Conservation (phyloP, 2,888 invertebrate genomes). For the Drosophila paramelanica region DNA sequence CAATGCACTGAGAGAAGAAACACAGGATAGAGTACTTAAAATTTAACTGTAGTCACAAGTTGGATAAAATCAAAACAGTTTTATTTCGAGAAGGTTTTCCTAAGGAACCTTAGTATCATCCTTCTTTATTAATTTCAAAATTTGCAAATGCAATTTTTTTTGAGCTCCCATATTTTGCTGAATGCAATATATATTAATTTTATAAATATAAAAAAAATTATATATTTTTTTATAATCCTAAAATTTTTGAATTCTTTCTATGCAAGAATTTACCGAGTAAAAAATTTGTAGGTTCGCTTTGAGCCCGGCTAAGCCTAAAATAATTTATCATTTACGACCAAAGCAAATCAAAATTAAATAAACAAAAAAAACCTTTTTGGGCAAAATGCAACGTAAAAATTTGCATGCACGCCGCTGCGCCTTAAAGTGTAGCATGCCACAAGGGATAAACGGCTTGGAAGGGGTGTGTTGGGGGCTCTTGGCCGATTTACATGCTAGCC, state of each 20-base stretch:
- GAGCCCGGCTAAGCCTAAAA: conserved; percentile 36
- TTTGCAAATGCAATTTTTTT: no score
- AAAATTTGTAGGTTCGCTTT: conserved; percentile 4
- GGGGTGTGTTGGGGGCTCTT: background rate
- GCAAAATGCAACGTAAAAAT: conserved; percentile 33
- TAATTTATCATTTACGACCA: conserved; percentile 53
- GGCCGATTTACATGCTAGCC: background rate
- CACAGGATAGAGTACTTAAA: background rate
- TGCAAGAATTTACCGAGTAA: background rate
- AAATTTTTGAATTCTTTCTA: no score
- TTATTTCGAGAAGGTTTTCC: no score
- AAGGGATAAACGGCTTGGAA: background rate
- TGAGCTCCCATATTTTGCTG: no score
- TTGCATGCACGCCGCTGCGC: conserved; percentile 46
- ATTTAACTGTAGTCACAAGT: no score
- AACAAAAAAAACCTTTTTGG: conserved; percentile 1
- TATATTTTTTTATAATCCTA: no score
- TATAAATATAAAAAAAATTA: no score
- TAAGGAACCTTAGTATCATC: no score
- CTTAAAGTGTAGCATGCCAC: conserved; percentile 26
- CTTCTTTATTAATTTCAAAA: no score
- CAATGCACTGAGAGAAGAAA: background rate
- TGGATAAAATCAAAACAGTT: no score
- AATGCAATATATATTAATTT: no score
- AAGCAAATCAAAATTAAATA: background rate